Evolutionary conservation across 2,113 vertebrate genomes (phyloP), one percentile per base, ranked within the genome.

Genomic region (Mesitornis unicolor): DNA sequence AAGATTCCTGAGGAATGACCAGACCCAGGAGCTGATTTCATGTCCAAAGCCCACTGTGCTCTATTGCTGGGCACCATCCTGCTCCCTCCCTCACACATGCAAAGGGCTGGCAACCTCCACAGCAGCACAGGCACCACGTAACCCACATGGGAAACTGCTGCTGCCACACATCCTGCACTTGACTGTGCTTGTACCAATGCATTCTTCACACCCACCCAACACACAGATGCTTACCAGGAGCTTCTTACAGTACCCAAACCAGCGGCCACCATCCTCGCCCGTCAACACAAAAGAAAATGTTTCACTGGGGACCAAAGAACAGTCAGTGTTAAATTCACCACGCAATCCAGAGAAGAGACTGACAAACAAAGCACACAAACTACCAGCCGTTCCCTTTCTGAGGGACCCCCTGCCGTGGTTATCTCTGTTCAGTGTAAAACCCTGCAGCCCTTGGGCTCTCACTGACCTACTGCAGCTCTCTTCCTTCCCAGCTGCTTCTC

Each of bases 201-300:
- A 7, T 40, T 48, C 61, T 80, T 73, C 8, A 16, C 25, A 6
- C 35, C 38, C 57, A 50, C 31, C 71, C 73, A 67, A n/a, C 21
- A 42, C 29, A 40, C n/a, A 82, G 19, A 25, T 76, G 98, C 99
- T 99, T 97, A 99, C 99, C 99, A 99, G 96, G 86, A 99, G 99
- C 97, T 99, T 99, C 95, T 98, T 99, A 98, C 99, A 99, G 97
- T 99, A 99, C 87, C 99, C 99, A 96, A 99, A 99, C 99, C 99
- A 99, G 87, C 99, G 99, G 95, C 99, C 99, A 82, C 99, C 99
- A 33, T 99, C 99, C 97, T 99, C 99, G 45, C 99, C 99, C 20
- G 99, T 99, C 96, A 99, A 96, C 79, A 99, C 99, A 26, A 99
- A 99, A 63, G 99, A 99, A 97, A 99, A 99, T 0, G 99, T 99